Conservation (phyloP, 2,113 vertebrate genomes). For the Lamprologus callipterus region DNA sequence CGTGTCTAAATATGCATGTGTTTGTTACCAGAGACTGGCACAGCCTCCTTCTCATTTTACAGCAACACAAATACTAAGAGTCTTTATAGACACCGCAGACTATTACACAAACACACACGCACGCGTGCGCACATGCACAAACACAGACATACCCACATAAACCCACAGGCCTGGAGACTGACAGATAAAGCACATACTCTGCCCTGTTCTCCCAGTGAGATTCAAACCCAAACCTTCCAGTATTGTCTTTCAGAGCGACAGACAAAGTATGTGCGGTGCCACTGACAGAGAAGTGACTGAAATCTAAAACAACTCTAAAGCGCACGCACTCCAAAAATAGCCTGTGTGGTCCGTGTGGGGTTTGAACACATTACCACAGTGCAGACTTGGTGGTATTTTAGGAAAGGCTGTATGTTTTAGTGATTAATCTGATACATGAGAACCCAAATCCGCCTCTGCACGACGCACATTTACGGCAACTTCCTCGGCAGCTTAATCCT, state of each 20-base stretch:
- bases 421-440: neutral
- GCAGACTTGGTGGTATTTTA: constrained; percentile 5
- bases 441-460: neutral
- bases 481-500: neutral
- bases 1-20: neutral
- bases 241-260: constrained; percentile 12
- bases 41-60: neutral
- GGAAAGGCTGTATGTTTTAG: neutral
- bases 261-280: neutral
- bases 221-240: constrained; percentile 5
- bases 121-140: neutral
- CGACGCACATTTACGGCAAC: neutral
- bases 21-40: neutral
- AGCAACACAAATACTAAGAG: neutral
- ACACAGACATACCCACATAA: neutral
- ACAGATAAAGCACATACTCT: constrained; percentile 7
- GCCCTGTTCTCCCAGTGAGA: neutral
- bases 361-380: neutral
- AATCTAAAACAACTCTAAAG: neutral
- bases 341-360: neutral
- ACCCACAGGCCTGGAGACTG: neutral
- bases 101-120: neutral
- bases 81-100: constrained; percentile 2
- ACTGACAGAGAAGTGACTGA: neutral
- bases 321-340: neutral